A percentile compares a stretch with the other conserved stretches of the same genome.
These are phyloP conservation scores for Pogonognathellus flavescens DNA, from an alignment of 1,140 invertebrate species.

Conservation along the genomic window DNA sequence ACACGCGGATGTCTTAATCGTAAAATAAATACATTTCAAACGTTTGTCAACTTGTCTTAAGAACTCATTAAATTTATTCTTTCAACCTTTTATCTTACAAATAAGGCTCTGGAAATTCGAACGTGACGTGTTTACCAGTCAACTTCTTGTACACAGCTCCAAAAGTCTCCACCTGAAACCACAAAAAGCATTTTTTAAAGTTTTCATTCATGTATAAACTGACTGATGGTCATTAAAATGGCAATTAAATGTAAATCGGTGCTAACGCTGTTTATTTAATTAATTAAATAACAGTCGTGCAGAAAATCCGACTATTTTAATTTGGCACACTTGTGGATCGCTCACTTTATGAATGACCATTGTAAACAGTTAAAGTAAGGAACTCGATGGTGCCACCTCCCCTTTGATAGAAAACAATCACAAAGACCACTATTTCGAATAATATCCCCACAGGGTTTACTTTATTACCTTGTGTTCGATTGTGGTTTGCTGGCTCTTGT, in stretches of 20 bases:
- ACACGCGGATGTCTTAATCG: too few species aligned
- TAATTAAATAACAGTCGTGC: constrained; percentile 58
- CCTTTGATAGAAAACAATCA: too few species aligned
- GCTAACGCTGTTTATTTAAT: constrained; percentile 59
- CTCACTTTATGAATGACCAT: constrained; percentile 58
- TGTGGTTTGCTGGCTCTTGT: constrained; percentile 98
- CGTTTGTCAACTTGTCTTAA: constrained; percentile 46
- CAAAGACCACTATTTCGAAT: neutral
- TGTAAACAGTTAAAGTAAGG: constrained; percentile 52
- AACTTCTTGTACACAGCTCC: constrained; percentile 98
- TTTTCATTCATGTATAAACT: too few species aligned
- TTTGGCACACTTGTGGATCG: constrained; percentile 65
- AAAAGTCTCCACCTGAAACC: constrained; percentile 93
- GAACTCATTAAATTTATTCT: constrained; percentile 59
- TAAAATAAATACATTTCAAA: neutral
- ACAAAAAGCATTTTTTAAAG: neutral
- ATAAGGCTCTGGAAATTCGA: constrained; percentile 99
- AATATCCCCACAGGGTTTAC: neutral
- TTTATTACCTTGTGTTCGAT: constrained; percentile 96
- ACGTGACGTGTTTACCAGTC: constrained; percentile 97
- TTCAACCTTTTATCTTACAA: constrained; percentile 76
- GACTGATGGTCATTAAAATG: too few species aligned
- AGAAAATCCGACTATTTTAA: constrained; percentile 56
- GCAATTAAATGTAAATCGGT: constrained; percentile 49
- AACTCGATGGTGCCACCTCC: constrained; percentile 65